Conservation (phyloP, 2,888 invertebrate genomes). For the Sinelater perroti region DNA sequence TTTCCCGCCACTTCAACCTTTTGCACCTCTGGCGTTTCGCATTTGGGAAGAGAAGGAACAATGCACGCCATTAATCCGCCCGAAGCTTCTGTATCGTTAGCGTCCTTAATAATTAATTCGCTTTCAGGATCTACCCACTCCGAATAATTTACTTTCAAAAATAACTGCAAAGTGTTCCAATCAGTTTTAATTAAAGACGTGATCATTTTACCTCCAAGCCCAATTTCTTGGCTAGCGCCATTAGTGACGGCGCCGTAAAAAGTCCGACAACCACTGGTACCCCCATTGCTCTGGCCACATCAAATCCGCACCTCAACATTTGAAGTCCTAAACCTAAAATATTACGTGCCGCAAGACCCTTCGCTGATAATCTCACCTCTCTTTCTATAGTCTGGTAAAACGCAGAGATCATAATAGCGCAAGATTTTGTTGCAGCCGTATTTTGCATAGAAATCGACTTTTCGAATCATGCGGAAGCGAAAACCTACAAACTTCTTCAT, state of each 20-base stretch:
- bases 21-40: not conserved
- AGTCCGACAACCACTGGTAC: constrained; percentile 52
- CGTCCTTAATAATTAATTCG: constrained; percentile 61
- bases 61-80: not conserved
- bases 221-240: constrained; percentile 49
- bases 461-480: constrained; percentile 50
- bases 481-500: constrained; percentile 51
- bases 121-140: constrained; percentile 58
- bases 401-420: constrained; percentile 52
- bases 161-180: constrained; percentile 32
- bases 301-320: constrained; percentile 48
- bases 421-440: constrained; percentile 53
- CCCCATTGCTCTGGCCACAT: constrained; percentile 53
- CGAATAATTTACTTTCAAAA: constrained; percentile 59
- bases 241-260: constrained; percentile 48
- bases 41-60: not conserved
- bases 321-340: constrained; percentile 47
- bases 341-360: not conserved
- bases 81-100: constrained; percentile 48
- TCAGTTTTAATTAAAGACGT: not conserved
- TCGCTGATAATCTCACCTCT: constrained; percentile 42
- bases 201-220: constrained; percentile 49
- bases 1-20: not conserved
- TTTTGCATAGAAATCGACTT: constrained; percentile 53
- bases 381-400: constrained; percentile 50